Conservation (phyloP, 1,140 invertebrate species). For the Habropoda laboriosa region DNA sequence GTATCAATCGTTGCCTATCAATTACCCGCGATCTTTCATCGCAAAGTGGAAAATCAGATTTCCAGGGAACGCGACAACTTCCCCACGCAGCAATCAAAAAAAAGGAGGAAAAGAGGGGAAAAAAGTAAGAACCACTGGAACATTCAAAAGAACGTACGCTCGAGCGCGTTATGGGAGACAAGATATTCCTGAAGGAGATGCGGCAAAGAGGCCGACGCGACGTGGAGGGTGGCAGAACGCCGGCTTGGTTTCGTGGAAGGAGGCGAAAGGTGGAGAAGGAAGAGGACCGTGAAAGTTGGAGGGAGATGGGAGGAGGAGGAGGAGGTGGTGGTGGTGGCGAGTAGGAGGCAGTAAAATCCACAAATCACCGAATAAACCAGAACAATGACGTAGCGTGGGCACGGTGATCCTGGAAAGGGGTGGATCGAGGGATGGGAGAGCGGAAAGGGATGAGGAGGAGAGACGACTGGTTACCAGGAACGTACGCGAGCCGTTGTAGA, state of each 20-base stretch:
- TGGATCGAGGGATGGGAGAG: constrained; percentile 33
- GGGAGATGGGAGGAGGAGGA: constrained; percentile 5
- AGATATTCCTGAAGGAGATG: background rate
- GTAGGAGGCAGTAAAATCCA: constrained; percentile 76
- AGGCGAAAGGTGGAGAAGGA: background rate
- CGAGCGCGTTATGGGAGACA: too few relatives aligned
- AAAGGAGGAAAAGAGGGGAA: background rate
- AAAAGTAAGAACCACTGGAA: background rate
- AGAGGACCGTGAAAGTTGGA: constrained; percentile 10
- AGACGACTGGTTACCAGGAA: constrained; percentile 64
- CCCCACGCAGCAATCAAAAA: too few relatives aligned
- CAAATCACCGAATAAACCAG: constrained; percentile 82
- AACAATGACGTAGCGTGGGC: constrained; percentile 77
- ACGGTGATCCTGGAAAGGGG: constrained; percentile 63
- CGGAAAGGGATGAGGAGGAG: constrained; percentile 2
- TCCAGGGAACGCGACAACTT: too few relatives aligned
- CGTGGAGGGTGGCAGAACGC: background rate
- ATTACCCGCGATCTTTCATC: too few relatives aligned
- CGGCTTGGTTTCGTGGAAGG: background rate
- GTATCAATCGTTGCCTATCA: too few relatives aligned
- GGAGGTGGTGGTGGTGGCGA: constrained; percentile 32
- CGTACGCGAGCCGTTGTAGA: constrained; percentile 55
- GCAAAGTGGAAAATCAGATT: too few relatives aligned
- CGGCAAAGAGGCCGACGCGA: background rate
- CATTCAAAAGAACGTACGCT: too few relatives aligned